Evolutionary conservation across 2,797 vertebrate species (phyloP).

Genomic region (Enteromius mattozi): DNA sequence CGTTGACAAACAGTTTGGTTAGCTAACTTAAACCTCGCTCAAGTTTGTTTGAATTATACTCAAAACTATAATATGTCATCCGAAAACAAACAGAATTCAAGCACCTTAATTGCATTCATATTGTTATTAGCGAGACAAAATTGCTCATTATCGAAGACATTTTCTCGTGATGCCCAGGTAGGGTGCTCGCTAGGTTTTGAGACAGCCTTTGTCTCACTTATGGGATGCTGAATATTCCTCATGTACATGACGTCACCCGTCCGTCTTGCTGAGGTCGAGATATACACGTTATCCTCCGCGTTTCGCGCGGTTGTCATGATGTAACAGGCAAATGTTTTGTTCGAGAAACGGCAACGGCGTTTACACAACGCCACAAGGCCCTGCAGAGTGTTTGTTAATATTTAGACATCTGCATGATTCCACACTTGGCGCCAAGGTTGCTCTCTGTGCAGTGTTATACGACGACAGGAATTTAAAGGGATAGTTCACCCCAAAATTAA

Average conservation of each 20-base stretch:
- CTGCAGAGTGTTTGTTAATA: constrained; percentile 20
- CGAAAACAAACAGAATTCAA: background rate
- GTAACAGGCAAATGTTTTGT: constrained; percentile 12
- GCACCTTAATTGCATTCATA: background rate
- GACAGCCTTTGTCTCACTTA: constrained; percentile 34
- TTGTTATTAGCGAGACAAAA: background rate
- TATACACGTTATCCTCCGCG: constrained; percentile 26
- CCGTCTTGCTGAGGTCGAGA: constrained; percentile 16
- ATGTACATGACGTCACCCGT: constrained; percentile 49
- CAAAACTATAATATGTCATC: background rate
- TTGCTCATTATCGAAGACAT: background rate
- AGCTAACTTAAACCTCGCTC: background rate
- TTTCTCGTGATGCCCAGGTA: background rate
- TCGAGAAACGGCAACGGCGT: background rate
- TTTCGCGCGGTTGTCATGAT: constrained; percentile 25
- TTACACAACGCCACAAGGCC: constrained; percentile 14
- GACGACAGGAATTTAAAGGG: constrained; percentile 26
- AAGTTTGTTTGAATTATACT: background rate
- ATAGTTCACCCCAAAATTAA: background rate
- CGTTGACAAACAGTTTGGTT: background rate
- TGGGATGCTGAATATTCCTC: constrained; percentile 45
- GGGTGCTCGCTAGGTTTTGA: constrained; percentile 1
- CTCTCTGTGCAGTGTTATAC: constrained; percentile 5
- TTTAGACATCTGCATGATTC: constrained; percentile 27
- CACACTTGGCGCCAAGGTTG: constrained; percentile 30